A percentile compares a stretch with the other conserved stretches of the same genome.
Evolutionary conservation across 2,113 vertebrate genomes (phyloP).

Genomic region (Tapirus terrestris): DNA sequence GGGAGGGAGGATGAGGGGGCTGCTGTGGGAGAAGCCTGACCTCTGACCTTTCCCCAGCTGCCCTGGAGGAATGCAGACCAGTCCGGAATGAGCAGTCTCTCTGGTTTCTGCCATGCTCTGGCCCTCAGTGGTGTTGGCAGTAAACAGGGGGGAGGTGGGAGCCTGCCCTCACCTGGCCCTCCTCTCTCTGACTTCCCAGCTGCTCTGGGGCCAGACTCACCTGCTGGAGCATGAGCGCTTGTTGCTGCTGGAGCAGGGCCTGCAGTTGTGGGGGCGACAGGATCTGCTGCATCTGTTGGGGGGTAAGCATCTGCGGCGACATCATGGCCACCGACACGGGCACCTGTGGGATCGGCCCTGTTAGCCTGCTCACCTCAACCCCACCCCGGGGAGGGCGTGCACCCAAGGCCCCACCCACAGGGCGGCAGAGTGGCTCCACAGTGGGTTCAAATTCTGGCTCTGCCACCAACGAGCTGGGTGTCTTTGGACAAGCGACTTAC

Average conservation of each 20-base stretch:
- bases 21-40: background rate
- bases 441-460: background rate
- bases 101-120: slow-evolving; percentile 81
- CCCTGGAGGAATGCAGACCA: slow-evolving; percentile 82
- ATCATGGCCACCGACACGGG: slow-evolving; percentile 99
- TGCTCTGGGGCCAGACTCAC: slow-evolving; percentile 81
- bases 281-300: slow-evolving; percentile 99
- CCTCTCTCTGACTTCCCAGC: background rate
- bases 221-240: slow-evolving; percentile 99
- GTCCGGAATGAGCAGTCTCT: slow-evolving; percentile 82
- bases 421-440: rapidly evolving
- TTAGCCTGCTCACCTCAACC: background rate
- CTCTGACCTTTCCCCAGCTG: background rate
- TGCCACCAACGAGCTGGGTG: background rate
- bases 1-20: background rate
- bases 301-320: slow-evolving; percentile 99
- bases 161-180: slow-evolving; percentile 33
- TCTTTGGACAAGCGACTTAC: background rate
- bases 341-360: slow-evolving; percentile 85
- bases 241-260: slow-evolving; percentile 98
- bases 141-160: slow-evolving; percentile 80
- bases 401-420: background rate
- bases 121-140: slow-evolving; percentile 69
- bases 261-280: slow-evolving; percentile 97
- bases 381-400: rapidly evolving